phyloP scores from a whole-genome alignment of 1,140 invertebrate genomes.

The Marisa cornuarietis region DNA sequence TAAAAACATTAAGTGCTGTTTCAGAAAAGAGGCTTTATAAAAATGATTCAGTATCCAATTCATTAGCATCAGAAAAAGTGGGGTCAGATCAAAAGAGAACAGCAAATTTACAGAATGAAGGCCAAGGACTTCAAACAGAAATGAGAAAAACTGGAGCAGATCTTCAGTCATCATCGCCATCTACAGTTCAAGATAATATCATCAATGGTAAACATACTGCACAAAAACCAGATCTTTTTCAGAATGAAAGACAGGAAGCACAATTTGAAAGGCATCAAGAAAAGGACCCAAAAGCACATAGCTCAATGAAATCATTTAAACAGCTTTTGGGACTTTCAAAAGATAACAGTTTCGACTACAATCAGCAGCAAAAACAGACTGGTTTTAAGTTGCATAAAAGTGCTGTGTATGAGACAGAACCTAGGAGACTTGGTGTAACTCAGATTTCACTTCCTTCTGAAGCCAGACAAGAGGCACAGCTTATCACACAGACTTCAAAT shows the following conservation, averaged over 20 bases:
- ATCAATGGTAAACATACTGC: not conserved
- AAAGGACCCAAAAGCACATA: conserved; percentile 13
- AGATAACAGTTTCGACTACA: conserved; percentile 9
- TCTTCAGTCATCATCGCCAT: not conserved
- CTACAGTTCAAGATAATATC: not conserved
- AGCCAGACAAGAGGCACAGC: not conserved
- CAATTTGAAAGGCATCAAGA: not conserved
- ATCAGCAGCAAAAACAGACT: not conserved
- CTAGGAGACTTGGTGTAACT: conserved; percentile 3
- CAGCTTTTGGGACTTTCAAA: conserved; percentile 17
- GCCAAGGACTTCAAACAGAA: not conserved
- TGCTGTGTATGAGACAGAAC: conserved; percentile 11
- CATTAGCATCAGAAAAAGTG: not conserved
- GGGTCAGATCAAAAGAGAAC: too few relatives aligned
- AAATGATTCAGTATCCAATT: not conserved
- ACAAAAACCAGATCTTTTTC: too few relatives aligned
- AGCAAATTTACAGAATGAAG: too few relatives aligned
- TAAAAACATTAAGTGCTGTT: not conserved
- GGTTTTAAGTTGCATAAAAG: conserved; percentile 1
- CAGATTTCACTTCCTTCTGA: not conserved
- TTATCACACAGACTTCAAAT: not conserved
- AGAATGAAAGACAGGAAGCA: too few relatives aligned
- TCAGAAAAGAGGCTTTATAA: not conserved
- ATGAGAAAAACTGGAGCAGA: not conserved
- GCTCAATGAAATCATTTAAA: conserved; percentile 2